A percentile compares a stretch with the other conserved stretches of the same genome.
These are phyloP conservation scores for Drosophila merina DNA, from an alignment of 2,888 invertebrate species.

Conservation along the genomic window DNA sequence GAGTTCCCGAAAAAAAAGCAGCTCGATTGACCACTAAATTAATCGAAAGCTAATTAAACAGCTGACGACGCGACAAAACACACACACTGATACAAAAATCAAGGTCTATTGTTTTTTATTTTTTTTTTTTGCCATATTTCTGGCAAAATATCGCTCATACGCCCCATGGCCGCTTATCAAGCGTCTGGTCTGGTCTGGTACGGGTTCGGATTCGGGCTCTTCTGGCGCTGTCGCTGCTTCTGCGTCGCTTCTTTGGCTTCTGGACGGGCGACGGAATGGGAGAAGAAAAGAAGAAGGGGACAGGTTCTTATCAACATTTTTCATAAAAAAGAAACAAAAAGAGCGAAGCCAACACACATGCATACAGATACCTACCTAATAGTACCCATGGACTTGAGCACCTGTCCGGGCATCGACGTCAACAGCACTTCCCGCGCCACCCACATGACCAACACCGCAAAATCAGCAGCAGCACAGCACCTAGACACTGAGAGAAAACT, in stretches of 20 bases:
- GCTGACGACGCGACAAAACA: slow-evolving; percentile 56
- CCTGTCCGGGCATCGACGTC: slow-evolving; percentile 43
- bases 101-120: slow-evolving; percentile 33
- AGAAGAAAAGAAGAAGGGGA: neutral
- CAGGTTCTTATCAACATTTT: slow-evolving; percentile 42
- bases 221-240: slow-evolving; percentile 25
- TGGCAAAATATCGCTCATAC: slow-evolving; percentile 31
- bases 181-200: slow-evolving; percentile 53
- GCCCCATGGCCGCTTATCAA: slow-evolving; percentile 58
- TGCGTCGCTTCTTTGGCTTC: slow-evolving; percentile 46
- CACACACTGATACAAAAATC: slow-evolving; percentile 35
- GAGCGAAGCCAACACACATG: slow-evolving; percentile 15
- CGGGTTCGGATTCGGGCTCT: neutral
- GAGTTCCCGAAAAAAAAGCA: neutral
- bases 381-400: slow-evolving; percentile 44
- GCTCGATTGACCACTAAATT: slow-evolving; percentile 52
- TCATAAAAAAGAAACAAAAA: slow-evolving; percentile 6
- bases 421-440: slow-evolving; percentile 44
- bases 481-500: slow-evolving; percentile 4
- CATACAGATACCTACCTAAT: slow-evolving; percentile 19
- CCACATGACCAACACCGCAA: slow-evolving; percentile 54
- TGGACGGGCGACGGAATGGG: slow-evolving; percentile 8
- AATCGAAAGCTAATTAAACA: slow-evolving; percentile 74
- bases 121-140: slow-evolving; percentile 30
- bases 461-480: slow-evolving; percentile 22